Evolutionary conservation across 2,113 vertebrate species (phyloP).

Genomic region (Plecturocebus donacophilus): DNA sequence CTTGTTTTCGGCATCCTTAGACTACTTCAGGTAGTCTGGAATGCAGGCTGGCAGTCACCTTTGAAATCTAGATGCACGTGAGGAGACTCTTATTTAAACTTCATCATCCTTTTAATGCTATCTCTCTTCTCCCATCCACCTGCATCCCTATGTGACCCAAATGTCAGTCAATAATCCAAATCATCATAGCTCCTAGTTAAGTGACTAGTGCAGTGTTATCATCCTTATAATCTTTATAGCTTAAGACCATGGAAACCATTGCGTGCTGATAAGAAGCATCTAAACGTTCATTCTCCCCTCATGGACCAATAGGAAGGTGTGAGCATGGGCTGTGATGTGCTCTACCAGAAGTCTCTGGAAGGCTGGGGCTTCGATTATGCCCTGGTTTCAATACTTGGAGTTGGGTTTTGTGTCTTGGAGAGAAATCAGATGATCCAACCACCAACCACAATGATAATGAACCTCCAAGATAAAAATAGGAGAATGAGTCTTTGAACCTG

Average conservation of each 20-base stretch:
- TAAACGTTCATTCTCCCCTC: not conserved
- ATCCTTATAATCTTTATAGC: not conserved
- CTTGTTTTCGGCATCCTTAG: not conserved
- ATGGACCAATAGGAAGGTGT: no score
- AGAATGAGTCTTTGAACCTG: not conserved
- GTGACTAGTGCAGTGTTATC: not conserved
- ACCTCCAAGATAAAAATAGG: not conserved
- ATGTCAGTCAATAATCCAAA: not conserved
- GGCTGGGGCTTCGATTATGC: no score
- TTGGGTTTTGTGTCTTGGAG: not conserved
- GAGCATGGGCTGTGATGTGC: not conserved
- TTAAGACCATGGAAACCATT: not conserved
- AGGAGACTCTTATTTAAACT: not conserved
- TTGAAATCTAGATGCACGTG: not conserved
- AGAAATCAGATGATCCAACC: not conserved
- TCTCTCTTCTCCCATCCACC: not conserved
- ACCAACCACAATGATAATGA: not conserved
- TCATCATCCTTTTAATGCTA: fast-evolving
- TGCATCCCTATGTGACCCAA: no score
- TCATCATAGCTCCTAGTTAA: not conserved
- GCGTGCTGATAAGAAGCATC: not conserved
- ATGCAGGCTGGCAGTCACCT: no score
- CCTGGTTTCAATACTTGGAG: not conserved
- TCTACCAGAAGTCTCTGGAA: not conserved
- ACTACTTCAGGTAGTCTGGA: not conserved